Percentiles rank a stretch among this genome's conserved stretches.
Conservation (phyloP, 2,888 invertebrate genomes). For the Trissoscelio sp. region DNA sequence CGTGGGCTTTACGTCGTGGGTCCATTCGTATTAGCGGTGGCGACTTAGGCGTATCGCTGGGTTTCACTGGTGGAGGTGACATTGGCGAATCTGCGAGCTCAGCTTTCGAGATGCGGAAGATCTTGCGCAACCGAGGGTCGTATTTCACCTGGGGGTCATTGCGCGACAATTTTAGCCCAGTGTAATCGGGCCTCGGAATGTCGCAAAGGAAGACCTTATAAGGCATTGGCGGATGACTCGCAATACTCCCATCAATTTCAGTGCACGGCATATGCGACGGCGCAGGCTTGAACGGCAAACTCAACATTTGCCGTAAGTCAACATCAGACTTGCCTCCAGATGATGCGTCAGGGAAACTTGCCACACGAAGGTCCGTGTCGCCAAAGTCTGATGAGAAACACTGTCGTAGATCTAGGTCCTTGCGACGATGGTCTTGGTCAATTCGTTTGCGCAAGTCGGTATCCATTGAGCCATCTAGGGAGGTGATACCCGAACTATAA, state of each 20-base stretch:
- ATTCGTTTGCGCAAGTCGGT: constrained; percentile 79
- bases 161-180: constrained; percentile 88
- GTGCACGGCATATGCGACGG: constrained; percentile 93
- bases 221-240: constrained; percentile 89
- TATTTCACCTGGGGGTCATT: constrained; percentile 88
- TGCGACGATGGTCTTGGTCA: constrained; percentile 81
- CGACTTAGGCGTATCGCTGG: constrained; percentile 83
- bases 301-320: constrained; percentile 88
- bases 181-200: constrained; percentile 90
- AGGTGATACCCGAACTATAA: constrained; percentile 81
- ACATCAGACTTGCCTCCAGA: constrained; percentile 85
- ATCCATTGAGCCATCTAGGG: constrained; percentile 79
- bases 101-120: constrained; percentile 87
- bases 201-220: constrained; percentile 87
- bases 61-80: constrained; percentile 84
- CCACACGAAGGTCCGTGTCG: constrained; percentile 87
- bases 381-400: constrained; percentile 84
- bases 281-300: constrained; percentile 90
- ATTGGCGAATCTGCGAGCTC: constrained; percentile 87
- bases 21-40: constrained; percentile 80
- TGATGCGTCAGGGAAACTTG: constrained; percentile 72
- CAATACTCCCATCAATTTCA: constrained; percentile 93
- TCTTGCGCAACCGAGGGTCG: constrained; percentile 91
- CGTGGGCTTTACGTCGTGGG: constrained; percentile 80
- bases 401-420: constrained; percentile 85